Base-by-base conservation (phyloP, 2,797 vertebrate species). In the Danio kyathit region DNA sequence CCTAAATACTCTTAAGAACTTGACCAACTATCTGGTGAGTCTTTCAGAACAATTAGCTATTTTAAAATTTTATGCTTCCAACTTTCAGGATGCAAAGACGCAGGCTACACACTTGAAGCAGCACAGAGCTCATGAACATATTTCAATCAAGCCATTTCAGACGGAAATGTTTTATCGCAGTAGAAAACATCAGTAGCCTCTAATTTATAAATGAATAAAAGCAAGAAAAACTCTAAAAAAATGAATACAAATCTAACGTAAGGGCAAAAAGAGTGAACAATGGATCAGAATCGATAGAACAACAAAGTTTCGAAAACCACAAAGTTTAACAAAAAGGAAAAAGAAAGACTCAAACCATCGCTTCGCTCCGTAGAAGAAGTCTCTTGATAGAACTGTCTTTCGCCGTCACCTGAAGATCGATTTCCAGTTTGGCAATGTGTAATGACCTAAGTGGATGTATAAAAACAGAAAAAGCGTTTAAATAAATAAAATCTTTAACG, bases 11-110 rank as follows among this genome's bases (percentile, higher is more conserved):
- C 38, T 74, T 46, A 57, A 38, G 21, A 75, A 75, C 54, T 43
- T 61, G 51, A 52, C 17, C 43, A 81, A 69, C 64, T 76, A n/a
- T 60, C 64, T 19, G 63, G 63, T 61, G 57, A 81, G 46, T 75
- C 21, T 46, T 16, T 54, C 17, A 43, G 13, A 63, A 44, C 9
- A 60, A 64, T 29, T 49, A 49, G 52, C 44, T 38, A 41, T 56
- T 9, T 49, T 59, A 69, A 38, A 66, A 7, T 60, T 7, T 51
- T n/a, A 6, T 41, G n/a, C 51, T 38, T 49, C 29, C 79, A 90
- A 93, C 93, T 94, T 93, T 93, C 91, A 89, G 86, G 86, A 86
- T 89, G 88, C 87, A 87, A 89, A 88, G 87, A 89, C 87, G 89
- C 29, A 29, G 1, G 29, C 29, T 91, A 84, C 87, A 82, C 76